Conservation (phyloP, 2,797 vertebrate species). For the Distichodus sexfasciatus region DNA sequence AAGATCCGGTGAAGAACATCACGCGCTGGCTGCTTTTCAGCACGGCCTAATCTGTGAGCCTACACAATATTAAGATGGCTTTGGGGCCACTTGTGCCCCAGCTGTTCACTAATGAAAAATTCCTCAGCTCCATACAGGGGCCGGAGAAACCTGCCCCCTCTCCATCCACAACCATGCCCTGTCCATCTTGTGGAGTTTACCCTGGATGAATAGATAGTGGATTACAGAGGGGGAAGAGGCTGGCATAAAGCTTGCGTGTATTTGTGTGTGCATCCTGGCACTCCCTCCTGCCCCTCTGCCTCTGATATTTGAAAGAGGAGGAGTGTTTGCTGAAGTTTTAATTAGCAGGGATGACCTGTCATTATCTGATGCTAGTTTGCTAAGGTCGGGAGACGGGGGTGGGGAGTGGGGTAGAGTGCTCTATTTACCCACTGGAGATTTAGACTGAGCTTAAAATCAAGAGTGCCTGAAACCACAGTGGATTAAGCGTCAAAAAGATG, state of each 20-base stretch:
- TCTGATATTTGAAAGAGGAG: slow-evolving; percentile 81
- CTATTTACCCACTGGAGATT: slow-evolving; percentile 91
- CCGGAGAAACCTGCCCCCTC: slow-evolving; percentile 68
- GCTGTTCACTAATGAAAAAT: slow-evolving; percentile 99
- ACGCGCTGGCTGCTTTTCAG: slow-evolving; percentile 81
- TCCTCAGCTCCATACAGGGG: slow-evolving; percentile 88
- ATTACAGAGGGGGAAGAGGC: slow-evolving; percentile 84
- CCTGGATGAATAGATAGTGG: slow-evolving; percentile 90
- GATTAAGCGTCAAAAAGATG: slow-evolving; percentile 68
- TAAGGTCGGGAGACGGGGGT: slow-evolving; percentile 64
- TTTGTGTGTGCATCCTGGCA: slow-evolving; percentile 73
- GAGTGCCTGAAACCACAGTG: slow-evolving; percentile 68
- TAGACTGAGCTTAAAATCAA: slow-evolving; percentile 81
- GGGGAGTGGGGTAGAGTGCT: no score
- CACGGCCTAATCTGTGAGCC: slow-evolving; percentile 82
- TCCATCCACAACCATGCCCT: slow-evolving; percentile 70
- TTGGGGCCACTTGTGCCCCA: slow-evolving; percentile 95
- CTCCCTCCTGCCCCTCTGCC: slow-evolving; percentile 72
- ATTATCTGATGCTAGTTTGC: slow-evolving; percentile 77
- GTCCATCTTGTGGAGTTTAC: slow-evolving; percentile 92
- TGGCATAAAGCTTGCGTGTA: slow-evolving; percentile 73
- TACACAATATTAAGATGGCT: slow-evolving; percentile 96
- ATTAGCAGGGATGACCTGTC: slow-evolving; percentile 91
- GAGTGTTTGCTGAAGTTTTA: slow-evolving; percentile 97
- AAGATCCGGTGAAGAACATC: slow-evolving; percentile 82